Percentiles rank a stretch among this genome's conserved stretches.
phyloP scores from a whole-genome alignment of 2,113 vertebrate species.

The Engystomops pustulosus region DNA sequence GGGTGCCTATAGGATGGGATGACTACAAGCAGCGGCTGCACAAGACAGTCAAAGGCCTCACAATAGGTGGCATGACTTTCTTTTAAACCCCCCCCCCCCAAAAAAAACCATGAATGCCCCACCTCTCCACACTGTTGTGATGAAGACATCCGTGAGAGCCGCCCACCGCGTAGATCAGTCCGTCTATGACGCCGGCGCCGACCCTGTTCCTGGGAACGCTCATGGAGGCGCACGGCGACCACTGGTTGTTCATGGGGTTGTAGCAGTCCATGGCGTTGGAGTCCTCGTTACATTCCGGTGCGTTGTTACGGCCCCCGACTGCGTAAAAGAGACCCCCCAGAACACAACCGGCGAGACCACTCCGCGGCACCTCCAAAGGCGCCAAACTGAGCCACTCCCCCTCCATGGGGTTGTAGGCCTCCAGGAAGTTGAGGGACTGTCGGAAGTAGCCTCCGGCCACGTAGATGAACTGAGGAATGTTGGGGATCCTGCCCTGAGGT shows the following conservation, averaged over 20 bases:
- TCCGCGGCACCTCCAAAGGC: conserved; percentile 86
- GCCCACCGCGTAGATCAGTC: conserved; percentile 89
- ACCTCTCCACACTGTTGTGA: conserved; percentile 91
- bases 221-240: conserved; percentile 90
- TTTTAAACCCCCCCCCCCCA: no score
- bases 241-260: conserved; percentile 93
- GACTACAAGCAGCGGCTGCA: no score
- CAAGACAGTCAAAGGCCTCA: no score
- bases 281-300: conserved; percentile 90
- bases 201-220: conserved; percentile 90
- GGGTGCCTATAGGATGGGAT: no score
- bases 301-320: conserved; percentile 89
- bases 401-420: conserved; percentile 83
- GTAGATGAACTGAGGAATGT: conserved; percentile 90
- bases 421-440: conserved; percentile 85
- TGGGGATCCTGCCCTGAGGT: conserved; percentile 79
- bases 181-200: conserved; percentile 90
- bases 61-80: no score
- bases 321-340: conserved; percentile 92
- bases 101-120: no score
- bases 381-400: conserved; percentile 84
- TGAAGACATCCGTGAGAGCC: conserved; percentile 92
- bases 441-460: conserved; percentile 88
- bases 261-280: conserved; percentile 89
- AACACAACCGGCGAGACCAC: conserved; percentile 88